Evolutionary conservation across 1,140 invertebrate species (phyloP), one percentile per base, ranked within the genome.

Genomic region (Heliconius congener): DNA sequence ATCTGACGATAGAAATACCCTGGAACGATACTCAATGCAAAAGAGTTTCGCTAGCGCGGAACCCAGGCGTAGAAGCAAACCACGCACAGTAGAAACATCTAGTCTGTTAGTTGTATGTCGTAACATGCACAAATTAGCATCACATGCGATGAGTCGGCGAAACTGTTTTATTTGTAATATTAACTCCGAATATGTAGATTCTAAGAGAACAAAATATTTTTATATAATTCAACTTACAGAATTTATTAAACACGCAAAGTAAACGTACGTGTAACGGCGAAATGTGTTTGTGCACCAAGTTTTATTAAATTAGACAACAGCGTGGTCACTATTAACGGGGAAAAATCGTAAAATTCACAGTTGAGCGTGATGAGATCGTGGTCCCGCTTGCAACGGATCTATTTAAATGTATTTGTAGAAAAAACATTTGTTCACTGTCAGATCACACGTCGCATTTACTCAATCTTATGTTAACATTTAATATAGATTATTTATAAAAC

Each of bases 401-500:
- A 27, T 66, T 6, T 27, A 30, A 71, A 37, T 11, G 55, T 76
- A 60, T 37, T 71, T 27, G 57, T 27, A 74, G n/a, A 77, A 19
- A 23, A 19, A 30, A 55, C 18, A 55, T 73, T 60, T 50, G 50
- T 42, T 75, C 60, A 46, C 72, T 73, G 72, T 30, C 74, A 80
- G 37, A 80, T 80, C 74, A 46, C 74, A 80, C 74, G 34, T 27
- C 84, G 82, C 80, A 83, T 81, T 77, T 80, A 60, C 74, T 42
- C 52, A 75, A 75, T 66, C 74, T 75, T 75, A 75, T 42, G 19
- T 66, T 75, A 75, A 66, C 19, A 70, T 66, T 76, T 23, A 70
- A 1, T 70, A 70, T 71, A 70, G 70, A 50, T 70, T 76, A 76
- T 23, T 46, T 60, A 46, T 37, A 66, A 60, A 70, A 76, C 34